Percentiles rank a stretch among this genome's conserved stretches.
Conservation (phyloP, 2,888 invertebrate genomes). For the Caenorhabditis wallacei region DNA sequence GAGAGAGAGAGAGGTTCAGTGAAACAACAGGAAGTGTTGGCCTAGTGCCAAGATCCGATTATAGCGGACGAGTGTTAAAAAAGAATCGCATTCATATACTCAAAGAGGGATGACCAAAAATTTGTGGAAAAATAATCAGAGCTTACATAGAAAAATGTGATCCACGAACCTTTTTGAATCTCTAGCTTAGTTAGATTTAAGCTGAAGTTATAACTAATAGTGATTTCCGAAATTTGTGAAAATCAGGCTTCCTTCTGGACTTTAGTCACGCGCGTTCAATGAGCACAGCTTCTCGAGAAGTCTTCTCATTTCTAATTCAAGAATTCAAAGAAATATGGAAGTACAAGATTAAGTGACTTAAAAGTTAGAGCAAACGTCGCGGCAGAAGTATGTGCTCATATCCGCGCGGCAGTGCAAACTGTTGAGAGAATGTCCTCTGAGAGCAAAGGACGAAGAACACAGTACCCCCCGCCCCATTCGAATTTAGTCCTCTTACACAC, state of each 20-base stretch:
- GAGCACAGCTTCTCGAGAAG: neutral
- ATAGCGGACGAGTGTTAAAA: constrained; percentile 9
- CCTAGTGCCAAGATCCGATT: constrained; percentile 55
- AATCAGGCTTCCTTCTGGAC: constrained; percentile 43
- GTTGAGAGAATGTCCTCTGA: constrained; percentile 9
- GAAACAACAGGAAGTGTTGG: constrained; percentile 61
- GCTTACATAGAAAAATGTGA: constrained; percentile 4
- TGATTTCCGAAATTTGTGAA: constrained; percentile 47
- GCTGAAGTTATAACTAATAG: neutral
- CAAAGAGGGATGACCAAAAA: neutral
- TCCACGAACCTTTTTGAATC: constrained; percentile 25
- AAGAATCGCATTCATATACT: neutral
- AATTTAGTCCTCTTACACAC: constrained; percentile 44
- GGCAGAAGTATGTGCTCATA: constrained; percentile 12
- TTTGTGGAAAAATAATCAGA: constrained; percentile 2
- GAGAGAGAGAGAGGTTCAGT: constrained; percentile 43
- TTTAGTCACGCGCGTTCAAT: constrained; percentile 25
- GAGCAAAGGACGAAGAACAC: constrained; percentile 60
- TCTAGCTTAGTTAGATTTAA: constrained; percentile 2
- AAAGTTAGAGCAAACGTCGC: neutral
- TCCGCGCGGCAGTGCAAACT: constrained; percentile 27
- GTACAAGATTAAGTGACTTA: constrained; percentile 27
- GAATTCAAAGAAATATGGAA: constrained; percentile 2
- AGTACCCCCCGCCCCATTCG: constrained; percentile 38
- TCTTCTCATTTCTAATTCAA: constrained; percentile 40